Evolutionary conservation across 2,888 invertebrate genomes (phyloP).

Genomic region (Philonicus albiceps): DNA sequence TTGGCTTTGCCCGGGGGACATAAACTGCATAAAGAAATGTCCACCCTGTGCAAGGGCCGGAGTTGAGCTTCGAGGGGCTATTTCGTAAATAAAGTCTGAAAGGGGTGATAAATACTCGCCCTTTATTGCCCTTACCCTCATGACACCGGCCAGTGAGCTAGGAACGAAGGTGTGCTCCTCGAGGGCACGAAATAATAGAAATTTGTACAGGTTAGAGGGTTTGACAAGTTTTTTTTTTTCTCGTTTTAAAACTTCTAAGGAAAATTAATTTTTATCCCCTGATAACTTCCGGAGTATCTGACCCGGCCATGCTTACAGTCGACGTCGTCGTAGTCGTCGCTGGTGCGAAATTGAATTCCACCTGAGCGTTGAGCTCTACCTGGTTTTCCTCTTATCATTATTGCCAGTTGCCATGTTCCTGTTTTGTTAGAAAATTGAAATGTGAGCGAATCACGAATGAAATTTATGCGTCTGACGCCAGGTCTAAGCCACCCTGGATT

Average conservation of each 20-base stretch:
- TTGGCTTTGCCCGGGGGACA: background rate
- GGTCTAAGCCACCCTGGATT: background rate
- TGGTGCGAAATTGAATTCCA: background rate
- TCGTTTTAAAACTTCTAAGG: background rate
- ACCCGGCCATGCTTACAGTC: background rate
- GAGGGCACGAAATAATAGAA: background rate
- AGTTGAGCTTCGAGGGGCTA: slow-evolving; percentile 4
- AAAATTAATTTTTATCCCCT: background rate
- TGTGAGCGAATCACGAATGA: background rate
- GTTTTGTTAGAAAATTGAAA: background rate
- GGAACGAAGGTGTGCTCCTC: background rate
- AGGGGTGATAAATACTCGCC: slow-evolving; percentile 23
- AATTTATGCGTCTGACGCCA: background rate
- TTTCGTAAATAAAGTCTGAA: slow-evolving; percentile 31
- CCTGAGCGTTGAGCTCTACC: background rate
- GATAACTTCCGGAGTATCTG: background rate
- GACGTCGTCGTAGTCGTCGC: background rate
- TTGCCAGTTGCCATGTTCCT: background rate
- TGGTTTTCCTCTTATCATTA: background rate
- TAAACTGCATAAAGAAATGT: slow-evolving; percentile 36
- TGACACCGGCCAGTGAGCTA: background rate
- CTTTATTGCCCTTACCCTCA: background rate
- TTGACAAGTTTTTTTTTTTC: background rate
- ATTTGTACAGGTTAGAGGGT: background rate
- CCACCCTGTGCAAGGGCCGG: background rate